Base-by-base conservation (phyloP, 2,113 vertebrate genomes). In the Corythaeola cristata region DNA sequence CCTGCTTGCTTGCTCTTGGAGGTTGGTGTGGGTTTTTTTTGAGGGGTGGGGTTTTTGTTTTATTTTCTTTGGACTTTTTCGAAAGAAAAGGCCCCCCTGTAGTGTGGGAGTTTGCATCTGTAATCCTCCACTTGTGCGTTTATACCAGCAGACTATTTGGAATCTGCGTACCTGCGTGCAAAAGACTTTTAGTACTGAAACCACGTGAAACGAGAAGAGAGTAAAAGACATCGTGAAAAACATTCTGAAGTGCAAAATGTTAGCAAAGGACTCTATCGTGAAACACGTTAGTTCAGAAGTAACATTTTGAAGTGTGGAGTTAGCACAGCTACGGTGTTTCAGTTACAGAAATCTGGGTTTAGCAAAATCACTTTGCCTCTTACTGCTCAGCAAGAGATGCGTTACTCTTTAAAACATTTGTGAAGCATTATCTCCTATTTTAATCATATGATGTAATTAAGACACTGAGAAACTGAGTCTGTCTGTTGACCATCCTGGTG, bases 301-400 rank as follows among this genome's bases (percentile, higher is more conserved):
- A 86, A 21, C 20, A 11, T 96, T 98, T 96, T 97, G 91, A 97
- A 85, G 91, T 89, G 68, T 71, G 62, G 55, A 86, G 56, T 88
- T 94, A 41, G 50, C 64, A 89, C 89, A 95, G 90, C 62, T 90
- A 35, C 69, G 76, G 93, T 67, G 79, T 89, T 97, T 96, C 82
- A 30, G 73, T 84, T 95, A 75, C 58, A 90, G 82, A 92, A 95
- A 96, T 91, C 39, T 33, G 37, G 53, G 68, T 95, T 97, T 94
- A 86, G 39, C 39, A 39, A 39, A 39, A 39, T 39, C 8, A 39
- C 39, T 39, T 39, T 39, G 39, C 39, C 39, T 39, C 39, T 9
- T 39, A 39, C 39, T 39, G 39, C 39, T 39, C 39, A 39, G 39
- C 39, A 39, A 39, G 39, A 39, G 39, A 39, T 39, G 39, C 39